Evolutionary conservation across 2,113 vertebrate species (phyloP), one percentile per base, ranked within the genome.

Genomic region (Pandion haliaetus): DNA sequence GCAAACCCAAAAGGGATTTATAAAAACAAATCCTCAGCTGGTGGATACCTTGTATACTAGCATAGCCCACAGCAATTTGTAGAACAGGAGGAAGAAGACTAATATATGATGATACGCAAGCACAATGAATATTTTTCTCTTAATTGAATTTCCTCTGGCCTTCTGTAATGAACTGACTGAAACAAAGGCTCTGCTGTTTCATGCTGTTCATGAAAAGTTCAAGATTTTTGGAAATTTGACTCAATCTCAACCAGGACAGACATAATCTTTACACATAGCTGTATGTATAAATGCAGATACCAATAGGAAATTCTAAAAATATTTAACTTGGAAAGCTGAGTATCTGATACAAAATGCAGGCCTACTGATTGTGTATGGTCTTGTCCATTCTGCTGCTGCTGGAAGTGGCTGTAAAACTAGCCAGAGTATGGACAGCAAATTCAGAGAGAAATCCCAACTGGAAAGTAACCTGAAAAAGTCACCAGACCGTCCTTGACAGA

Each of bases 1-100:
- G 74, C 40, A 84, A 96, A 82, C 76, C 72, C 77, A 82, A 91
- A 81, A 86, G 70, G 88, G 96, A 90, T 96, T 95, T 95, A 63
- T 49, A 67, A 67, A 94, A 92, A 67, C 80, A 96, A 95, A 93
- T 95, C 77, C 73, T 95, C 81, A 65, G 70, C 83, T 85, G 78
- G 18, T 82, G 42, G 79, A 31, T 93, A 93, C 82, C 74, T 91
- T 90, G 65, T 85, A 79, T 59, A 95, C 50, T 94, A 93, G 81
- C 45, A 50, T 26, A 89, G 89, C 94, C 81, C 84, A 42, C 59
- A 91, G 88, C 89, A 89, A 65, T 95, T 93, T 93, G 61, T 84
- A 72, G 61, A 96, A 57, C n/a, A 54, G 38, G 25, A 79, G 54
- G 45, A 93, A 88, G 82, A 87, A 9, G 11, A 57, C 63, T 91